Evolutionary conservation across 2,113 vertebrate genomes (phyloP), one percentile per base, ranked within the genome.

Genomic region (Acrocephalus arundinaceus): DNA sequence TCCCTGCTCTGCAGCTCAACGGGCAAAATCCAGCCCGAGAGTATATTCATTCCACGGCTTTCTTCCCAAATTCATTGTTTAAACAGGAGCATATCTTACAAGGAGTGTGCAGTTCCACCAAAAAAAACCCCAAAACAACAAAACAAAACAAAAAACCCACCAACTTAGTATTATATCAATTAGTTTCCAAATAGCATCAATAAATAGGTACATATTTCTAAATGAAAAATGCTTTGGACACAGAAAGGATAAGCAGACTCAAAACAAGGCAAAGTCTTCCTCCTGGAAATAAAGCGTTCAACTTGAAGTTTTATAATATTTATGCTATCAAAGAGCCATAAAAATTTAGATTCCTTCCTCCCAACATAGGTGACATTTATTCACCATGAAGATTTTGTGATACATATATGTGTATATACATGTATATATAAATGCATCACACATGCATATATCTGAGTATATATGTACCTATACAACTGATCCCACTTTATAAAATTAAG

Each of bases 381-480:
- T 85, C 54, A 76, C 23, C 51, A 49, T 39, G 21, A 62, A 51
- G 6, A 22, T 45, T 85, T 41, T 68, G 18, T 46, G 19, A 45
- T 43, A 37, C 4, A 9, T 49, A 27, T 11, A 31, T 19, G 0
- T 15, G 24, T 27, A 8, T 6, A 10, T 9, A 16, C 25, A 35
- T 17, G 10, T 19, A 35, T 31, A 31, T 20, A 39, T 37, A 66
- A 66, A 74, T 6, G 22, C 17, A 92, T 13, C 35, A 35, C 12
- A 48, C 3, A 33, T 4, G 3, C 13, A 46, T 11, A 18, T 7
- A 21, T 24, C 0, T 23, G n/a, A 24, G 3, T 13, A 23, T 33
- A 12, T 10, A 27, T n/a, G 18, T 12, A 33, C 3, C 78, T 7
- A 41, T 13, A 77, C 8, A 39, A 13, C 43, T 41, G n/a, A 23